These are phyloP conservation scores for Salticus scenicus DNA, from an alignment of 2,888 invertebrate species.

Conservation along the genomic window DNA sequence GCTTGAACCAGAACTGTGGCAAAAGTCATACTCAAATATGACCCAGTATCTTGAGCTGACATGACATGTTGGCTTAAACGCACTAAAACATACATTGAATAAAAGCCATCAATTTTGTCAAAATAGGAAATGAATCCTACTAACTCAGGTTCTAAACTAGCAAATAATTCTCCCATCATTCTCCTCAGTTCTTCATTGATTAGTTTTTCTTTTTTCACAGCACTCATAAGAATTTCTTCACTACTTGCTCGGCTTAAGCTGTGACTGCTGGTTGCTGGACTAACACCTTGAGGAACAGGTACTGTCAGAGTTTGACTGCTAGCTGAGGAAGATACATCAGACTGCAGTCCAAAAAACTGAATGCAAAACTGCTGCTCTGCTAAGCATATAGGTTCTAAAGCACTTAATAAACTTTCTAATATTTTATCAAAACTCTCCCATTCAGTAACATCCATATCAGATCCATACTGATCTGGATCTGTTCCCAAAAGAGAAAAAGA, in stretches of 20 bases:
- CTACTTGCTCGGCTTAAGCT: slow-evolving; percentile 69
- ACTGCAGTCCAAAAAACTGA: slow-evolving; percentile 90
- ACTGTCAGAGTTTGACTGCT: slow-evolving; percentile 58
- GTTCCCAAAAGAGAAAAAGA: slow-evolving; percentile 77
- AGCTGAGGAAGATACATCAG: slow-evolving; percentile 73
- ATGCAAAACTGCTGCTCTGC: slow-evolving; percentile 97
- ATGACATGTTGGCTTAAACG: slow-evolving; percentile 93
- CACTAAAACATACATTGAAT: slow-evolving; percentile 94
- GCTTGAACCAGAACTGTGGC: slow-evolving; percentile 90
- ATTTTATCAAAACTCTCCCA: slow-evolving; percentile 76
- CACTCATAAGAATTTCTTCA: slow-evolving; percentile 69
- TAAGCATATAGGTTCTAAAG: slow-evolving; percentile 92
- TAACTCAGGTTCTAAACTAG: slow-evolving; percentile 89
- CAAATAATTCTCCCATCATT: slow-evolving; percentile 93
- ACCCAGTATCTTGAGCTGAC: slow-evolving; percentile 89
- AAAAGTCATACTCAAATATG: slow-evolving; percentile 90
- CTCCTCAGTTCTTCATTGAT: slow-evolving; percentile 71
- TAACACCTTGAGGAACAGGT: slow-evolving; percentile 34
- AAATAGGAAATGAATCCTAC: slow-evolving; percentile 89
- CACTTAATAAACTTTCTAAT: slow-evolving; percentile 88
- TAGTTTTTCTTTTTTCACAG: slow-evolving; percentile 70
- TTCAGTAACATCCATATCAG: slow-evolving; percentile 80
- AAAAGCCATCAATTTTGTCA: slow-evolving; percentile 91
- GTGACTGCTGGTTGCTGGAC: slow-evolving; percentile 46
- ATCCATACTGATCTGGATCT: slow-evolving; percentile 82